These are phyloP conservation scores for Polylopha cassiicola DNA, from an alignment of 2,888 invertebrate genomes.

Conservation along the genomic window DNA sequence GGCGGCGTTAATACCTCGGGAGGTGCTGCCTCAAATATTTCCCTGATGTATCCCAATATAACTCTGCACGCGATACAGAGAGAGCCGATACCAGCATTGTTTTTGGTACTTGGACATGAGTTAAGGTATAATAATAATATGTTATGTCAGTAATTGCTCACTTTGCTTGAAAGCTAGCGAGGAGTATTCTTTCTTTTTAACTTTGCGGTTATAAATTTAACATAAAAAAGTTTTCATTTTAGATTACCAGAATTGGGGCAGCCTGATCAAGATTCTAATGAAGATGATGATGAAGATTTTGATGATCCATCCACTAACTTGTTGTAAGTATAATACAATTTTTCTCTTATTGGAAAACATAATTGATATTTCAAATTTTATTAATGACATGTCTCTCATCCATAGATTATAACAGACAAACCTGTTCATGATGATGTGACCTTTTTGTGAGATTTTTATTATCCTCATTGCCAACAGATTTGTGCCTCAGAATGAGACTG, in stretches of 20 bases:
- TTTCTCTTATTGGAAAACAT: no score
- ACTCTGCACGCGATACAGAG: slow-evolving; percentile 86
- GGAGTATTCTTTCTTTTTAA: no score
- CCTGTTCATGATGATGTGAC: no score
- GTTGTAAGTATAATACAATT: slow-evolving; percentile 57
- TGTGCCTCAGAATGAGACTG: slow-evolving; percentile 79
- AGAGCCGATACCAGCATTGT: slow-evolving; percentile 84
- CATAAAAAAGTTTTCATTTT: no score
- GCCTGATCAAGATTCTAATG: slow-evolving; percentile 42
- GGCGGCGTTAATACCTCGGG: slow-evolving; percentile 53
- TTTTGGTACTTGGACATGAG: slow-evolving; percentile 84
- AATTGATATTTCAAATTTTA: no score
- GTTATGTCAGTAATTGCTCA: background rate
- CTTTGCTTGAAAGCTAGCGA: background rate
- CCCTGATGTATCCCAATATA: slow-evolving; percentile 84
- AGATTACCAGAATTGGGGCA: slow-evolving; percentile 46
- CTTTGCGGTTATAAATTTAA: no score
- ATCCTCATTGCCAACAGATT: no score
- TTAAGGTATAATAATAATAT: slow-evolving; percentile 54
- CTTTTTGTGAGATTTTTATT: no score
- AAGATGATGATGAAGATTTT: slow-evolving; percentile 60
- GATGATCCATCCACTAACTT: slow-evolving; percentile 81
- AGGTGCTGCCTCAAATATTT: slow-evolving; percentile 61
- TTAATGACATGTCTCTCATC: no score
- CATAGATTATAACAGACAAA: no score